Base-by-base conservation (phyloP, 2,797 vertebrate species). In the Tinamus major region DNA sequence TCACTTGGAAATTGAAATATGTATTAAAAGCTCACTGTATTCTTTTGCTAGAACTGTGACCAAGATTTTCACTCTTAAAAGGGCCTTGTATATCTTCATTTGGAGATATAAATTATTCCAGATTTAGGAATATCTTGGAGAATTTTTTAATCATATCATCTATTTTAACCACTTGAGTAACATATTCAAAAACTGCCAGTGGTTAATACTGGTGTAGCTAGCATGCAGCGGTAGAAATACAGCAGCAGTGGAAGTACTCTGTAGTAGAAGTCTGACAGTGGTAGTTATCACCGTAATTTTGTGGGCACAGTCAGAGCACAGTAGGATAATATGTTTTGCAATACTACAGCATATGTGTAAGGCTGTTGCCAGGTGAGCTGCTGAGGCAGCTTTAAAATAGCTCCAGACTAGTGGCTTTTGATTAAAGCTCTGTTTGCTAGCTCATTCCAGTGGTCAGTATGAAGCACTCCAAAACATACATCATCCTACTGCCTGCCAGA, bases 351-450 rank as follows among this genome's bases (percentile, higher is more conserved):
- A 58, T 31, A 26, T 29, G 17, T 69, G 33, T 19, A 78, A 74
- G 63, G 39, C 51, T 68, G 56, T 62, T 89, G 68, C 65, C 71
- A 89, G 84, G 78, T 87, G 44, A 92, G 64, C 39, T 90, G 80
- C 78, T 5, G 9, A 70, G 33, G n/a, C 70, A 90, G 56, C n/a
- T 80, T 80, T 76, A 90, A 87, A 89, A 69, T 75, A 81, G 16
- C 49, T 87, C 48, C 41, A 82, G 41, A 31, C 15, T 31, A 71
- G 24, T 29, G 67, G n/a, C 29, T 71, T 94, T 90, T 72, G 23
- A 59, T 93, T 91, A 62, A 94, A 92, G 46, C 33, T 92, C 27
- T 3, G 0, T 55, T 79, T 51, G 69, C 33, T 44, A 86, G n/a
- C 33, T 86, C 46, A 61, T 71, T 94, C 61, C 83, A 49, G 48